These are phyloP conservation scores for Parapristionchus giblindavisi DNA, from an alignment of 2,888 invertebrate species.

Conservation along the genomic window DNA sequence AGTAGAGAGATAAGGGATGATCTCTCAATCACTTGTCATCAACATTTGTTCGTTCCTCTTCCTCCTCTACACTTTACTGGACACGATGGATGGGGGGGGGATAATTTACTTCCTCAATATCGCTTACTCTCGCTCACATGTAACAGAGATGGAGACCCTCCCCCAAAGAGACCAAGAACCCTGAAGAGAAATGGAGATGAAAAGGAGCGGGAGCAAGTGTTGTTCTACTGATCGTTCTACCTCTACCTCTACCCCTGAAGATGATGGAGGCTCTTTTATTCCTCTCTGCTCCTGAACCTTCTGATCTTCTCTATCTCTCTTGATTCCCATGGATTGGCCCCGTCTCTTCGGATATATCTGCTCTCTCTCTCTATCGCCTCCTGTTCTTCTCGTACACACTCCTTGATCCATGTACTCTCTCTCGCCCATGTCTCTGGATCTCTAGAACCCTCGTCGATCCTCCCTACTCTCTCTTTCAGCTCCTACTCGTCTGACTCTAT, in stretches of 20 bases:
- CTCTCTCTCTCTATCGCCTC: not conserved
- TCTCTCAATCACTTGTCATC: no score
- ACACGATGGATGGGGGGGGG: no score
- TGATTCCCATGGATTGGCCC: not conserved
- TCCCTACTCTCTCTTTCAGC: not conserved
- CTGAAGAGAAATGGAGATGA: not conserved
- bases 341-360: not conserved
- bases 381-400: not conserved
- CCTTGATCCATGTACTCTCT: conserved; percentile 6
- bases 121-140: no score
- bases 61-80: no score
- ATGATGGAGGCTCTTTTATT: conserved; percentile 2
- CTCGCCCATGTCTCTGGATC: conserved; percentile 11
- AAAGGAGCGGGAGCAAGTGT: not conserved
- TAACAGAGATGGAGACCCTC: no score
- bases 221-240: not conserved
- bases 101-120: no score
- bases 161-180: no score
- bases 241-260: no score
- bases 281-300: not conserved
- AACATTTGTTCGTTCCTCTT: no score
- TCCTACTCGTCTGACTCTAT: not conserved
- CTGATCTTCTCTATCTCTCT: conserved; percentile 1
- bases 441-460: not conserved
- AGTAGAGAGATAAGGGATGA: no score